A percentile compares a stretch with the other conserved stretches of the same genome.
These are phyloP conservation scores for Stigmatopora argus DNA, from an alignment of 2,113 vertebrate genomes.

Conservation along the genomic window DNA sequence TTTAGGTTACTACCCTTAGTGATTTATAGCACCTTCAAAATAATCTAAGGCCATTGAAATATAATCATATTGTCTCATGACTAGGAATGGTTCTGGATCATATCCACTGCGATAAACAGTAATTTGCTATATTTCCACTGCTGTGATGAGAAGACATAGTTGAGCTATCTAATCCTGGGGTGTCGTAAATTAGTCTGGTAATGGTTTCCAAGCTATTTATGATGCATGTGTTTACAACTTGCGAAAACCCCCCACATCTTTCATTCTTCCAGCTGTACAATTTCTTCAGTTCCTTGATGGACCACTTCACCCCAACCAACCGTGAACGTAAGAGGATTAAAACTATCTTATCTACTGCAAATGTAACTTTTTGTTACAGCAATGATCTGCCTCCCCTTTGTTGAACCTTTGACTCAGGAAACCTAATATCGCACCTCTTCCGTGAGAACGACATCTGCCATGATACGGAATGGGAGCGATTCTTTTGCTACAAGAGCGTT, in stretches of 20 bases:
- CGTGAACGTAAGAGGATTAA: constrained; percentile 75
- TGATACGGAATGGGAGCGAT: constrained; percentile 72
- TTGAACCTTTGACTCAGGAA: constrained; percentile 63
- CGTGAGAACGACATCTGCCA: constrained; percentile 66
- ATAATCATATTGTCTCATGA: too few species aligned
- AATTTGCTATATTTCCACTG: too few species aligned
- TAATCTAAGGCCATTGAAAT: too few species aligned
- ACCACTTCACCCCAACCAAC: constrained; percentile 80
- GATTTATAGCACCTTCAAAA: too few species aligned
- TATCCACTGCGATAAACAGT: too few species aligned
- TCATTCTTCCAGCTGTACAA: constrained; percentile 76
- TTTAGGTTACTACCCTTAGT: too few species aligned
- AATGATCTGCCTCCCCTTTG: constrained; percentile 7
- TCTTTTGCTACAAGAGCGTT: constrained; percentile 74
- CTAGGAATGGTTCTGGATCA: too few species aligned
- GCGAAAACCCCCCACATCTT: not conserved
- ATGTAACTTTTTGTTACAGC: not conserved
- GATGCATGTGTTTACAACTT: not conserved
- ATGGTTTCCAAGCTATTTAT: not conserved
- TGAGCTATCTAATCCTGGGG: too few species aligned
- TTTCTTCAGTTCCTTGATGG: constrained; percentile 88
- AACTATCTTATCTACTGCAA: not conserved
- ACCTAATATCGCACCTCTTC: constrained; percentile 82
- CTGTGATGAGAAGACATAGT: too few species aligned
- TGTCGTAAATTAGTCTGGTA: not conserved